Base-by-base conservation (phyloP, 2,888 invertebrate genomes). In the Lithophane socia region DNA sequence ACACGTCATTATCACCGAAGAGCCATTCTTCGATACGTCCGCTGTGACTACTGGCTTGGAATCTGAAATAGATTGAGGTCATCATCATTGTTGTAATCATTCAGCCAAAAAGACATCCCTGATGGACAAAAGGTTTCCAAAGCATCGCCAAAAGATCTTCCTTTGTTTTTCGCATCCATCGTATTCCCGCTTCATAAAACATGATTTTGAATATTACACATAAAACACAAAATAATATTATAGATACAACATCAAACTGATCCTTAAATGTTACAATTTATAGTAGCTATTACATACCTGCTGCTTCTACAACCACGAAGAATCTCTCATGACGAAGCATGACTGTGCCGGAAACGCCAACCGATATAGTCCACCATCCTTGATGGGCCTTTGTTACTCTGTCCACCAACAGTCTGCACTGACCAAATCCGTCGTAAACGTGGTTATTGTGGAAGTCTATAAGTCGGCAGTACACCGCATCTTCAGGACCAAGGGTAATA, bases 391-490 rank as follows among this genome's bases (percentile, higher is more conserved):
- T 24, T 1, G 86, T 89, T 0, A 91, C 94, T 68, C 91, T 91
- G 7, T 91, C 89, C 21, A 96, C 37, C 1, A 75, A 80, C n/a
- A 96, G 82, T 58, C 77, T 86, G 82, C 96, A 96, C 75, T 85
- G 90, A 3, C 96, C 94, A 70, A 95, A 95, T 58, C 90, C 90
- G 49, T 95, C 94, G 77, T 90, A 95, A 10, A 92, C 84, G 0
- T 80, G 82, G 24, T 83, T 71, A 0, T 89, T 90, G 21, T 69
- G 61, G 0, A 92, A 90, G 52, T 93, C 91, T 9, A 85, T 77
- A 1, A 95, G 77, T 74, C 83, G 92, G 82, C 96, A 96, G 89
- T 94, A 96, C 0, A 94, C 87, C 0, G 93, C 91, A 69, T 93
- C 86, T 71, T 91, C 91, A 0, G 95, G 93, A 0, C 96, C 96